These are phyloP conservation scores for Paracentrotus lividus DNA, from an alignment of 53 echinoderm and acorn worm genomes.

Conservation along the genomic window DNA sequence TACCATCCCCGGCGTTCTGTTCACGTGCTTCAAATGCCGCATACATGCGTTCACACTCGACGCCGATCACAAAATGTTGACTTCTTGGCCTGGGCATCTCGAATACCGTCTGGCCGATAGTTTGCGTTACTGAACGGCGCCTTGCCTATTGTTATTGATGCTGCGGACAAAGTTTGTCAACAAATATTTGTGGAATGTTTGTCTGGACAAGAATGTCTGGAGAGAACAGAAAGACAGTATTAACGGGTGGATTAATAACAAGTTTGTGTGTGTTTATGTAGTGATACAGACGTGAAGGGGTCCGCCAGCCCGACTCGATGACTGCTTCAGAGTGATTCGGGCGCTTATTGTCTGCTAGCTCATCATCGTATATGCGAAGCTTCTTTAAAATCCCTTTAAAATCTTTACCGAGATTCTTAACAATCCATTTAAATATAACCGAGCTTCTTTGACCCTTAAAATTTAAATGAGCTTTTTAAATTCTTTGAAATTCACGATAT, in stretches of 20 bases:
- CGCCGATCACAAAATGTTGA: neutral
- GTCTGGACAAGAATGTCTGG: constrained; percentile 67
- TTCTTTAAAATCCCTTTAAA: too few species aligned
- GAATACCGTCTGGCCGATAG: neutral
- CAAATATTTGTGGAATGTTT: constrained; percentile 74
- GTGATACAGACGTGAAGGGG: constrained; percentile 70
- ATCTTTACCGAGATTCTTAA: too few species aligned
- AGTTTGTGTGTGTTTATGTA: constrained; percentile 67
- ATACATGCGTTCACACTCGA: neutral
- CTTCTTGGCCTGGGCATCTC: neutral
- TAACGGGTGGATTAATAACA: constrained; percentile 68
- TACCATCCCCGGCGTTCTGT: constrained; percentile 45
- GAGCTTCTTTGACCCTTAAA: too few species aligned
- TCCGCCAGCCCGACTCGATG: neutral
- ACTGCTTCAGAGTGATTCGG: neutral
- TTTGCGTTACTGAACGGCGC: constrained; percentile 1
- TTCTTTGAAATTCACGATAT: too few species aligned
- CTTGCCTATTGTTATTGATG: constrained; percentile 44
- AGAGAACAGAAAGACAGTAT: constrained; percentile 56
- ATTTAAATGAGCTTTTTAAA: too few species aligned
- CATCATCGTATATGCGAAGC: neutral
- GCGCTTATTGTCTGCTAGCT: constrained; percentile 58
- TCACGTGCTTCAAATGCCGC: constrained; percentile 46
- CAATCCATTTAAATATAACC: too few species aligned
- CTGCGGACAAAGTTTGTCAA: constrained; percentile 59